Conservation (phyloP, 2,797 vertebrate genomes). For the Urocyon cinereoargenteus region DNA sequence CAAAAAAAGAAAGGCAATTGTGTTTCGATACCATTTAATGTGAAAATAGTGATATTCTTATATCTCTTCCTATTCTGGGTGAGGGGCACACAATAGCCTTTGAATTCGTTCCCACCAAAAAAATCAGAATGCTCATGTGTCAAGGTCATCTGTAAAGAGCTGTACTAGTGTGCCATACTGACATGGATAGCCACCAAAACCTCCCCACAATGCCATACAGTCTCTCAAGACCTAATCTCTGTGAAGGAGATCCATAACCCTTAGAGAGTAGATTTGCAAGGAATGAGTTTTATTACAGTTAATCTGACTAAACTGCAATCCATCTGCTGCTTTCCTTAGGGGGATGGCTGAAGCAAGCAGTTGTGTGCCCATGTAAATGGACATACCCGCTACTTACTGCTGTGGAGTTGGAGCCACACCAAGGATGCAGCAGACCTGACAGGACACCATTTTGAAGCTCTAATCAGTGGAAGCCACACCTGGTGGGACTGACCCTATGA, state of each 20-base stretch:
- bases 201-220: not conserved
- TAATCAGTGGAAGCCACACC: not conserved
- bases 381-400: not conserved
- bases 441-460: not conserved
- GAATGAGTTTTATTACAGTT: not conserved
- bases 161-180: not conserved
- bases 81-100: not conserved
- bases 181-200: not conserved
- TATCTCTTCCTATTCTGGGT: not conserved
- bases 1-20: not conserved
- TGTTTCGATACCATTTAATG: not conserved
- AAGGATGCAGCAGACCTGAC: not conserved
- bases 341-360: not conserved
- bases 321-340: not conserved
- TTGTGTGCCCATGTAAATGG: rapidly evolving
- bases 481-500: not conserved
- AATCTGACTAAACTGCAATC: not conserved
- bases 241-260: not conserved
- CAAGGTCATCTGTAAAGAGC: not conserved
- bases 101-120: not conserved
- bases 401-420: rapidly evolving
- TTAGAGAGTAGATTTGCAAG: not conserved
- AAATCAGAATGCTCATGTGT: not conserved
- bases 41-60: not conserved
- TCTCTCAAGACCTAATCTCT: not conserved